Evolutionary conservation across 2,797 vertebrate genomes (phyloP).

Genomic region (Hybognathus amarus): DNA sequence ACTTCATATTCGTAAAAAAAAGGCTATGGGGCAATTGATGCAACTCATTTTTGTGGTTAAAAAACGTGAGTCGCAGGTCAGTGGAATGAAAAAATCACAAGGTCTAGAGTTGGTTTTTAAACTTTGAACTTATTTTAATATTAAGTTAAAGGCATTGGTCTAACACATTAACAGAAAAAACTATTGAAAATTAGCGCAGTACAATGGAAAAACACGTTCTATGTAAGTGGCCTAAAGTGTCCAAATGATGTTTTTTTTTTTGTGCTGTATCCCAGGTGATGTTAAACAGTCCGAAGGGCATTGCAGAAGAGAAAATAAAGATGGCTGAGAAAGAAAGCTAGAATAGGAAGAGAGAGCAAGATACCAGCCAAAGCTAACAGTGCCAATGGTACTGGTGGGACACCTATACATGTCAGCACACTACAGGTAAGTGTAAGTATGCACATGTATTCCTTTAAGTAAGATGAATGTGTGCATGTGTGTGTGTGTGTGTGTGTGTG

Average conservation of each 20-base stretch:
- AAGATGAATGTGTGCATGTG: constrained; percentile 6
- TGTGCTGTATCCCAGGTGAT: constrained; percentile 77
- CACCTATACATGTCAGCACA: constrained; percentile 92
- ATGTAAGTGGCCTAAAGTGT: not conserved
- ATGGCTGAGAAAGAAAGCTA: constrained; percentile 89
- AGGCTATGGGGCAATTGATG: not conserved
- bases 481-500: constrained; percentile 67
- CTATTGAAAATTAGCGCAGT: not conserved
- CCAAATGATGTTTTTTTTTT: not conserved
- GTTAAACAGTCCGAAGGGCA: constrained; percentile 90
- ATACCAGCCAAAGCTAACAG: constrained; percentile 86
- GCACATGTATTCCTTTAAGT: not conserved
- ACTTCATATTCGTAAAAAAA: not conserved
- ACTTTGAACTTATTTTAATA: not conserved
- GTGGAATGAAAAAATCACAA: not conserved
- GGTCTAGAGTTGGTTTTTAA: not conserved
- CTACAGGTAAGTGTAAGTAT: constrained; percentile 82
- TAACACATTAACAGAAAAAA: not conserved
- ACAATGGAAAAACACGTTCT: not conserved
- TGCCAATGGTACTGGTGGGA: constrained; percentile 91
- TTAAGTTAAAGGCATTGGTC: not conserved
- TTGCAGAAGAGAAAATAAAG: constrained; percentile 91
- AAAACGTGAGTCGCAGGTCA: not conserved
- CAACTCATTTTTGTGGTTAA: not conserved
- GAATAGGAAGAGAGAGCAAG: constrained; percentile 76